Percentiles rank a stretch among this genome's conserved stretches.
Evolutionary conservation across 1,140 invertebrate genomes (phyloP).

Genomic region (Rhyacophila brunnea): DNA sequence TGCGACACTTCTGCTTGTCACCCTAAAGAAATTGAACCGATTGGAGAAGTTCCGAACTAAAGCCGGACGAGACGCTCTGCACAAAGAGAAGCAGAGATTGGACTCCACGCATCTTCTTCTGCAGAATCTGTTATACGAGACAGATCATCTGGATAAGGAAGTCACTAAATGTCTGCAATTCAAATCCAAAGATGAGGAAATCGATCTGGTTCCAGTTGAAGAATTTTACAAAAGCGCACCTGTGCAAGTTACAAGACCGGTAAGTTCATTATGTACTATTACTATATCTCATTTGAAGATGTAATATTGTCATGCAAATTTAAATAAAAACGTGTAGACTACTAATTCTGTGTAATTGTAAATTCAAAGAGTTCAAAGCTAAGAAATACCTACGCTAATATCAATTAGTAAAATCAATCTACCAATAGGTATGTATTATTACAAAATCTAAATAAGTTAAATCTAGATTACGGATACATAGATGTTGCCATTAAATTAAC

Average conservation of each 20-base stretch:
- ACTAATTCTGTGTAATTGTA: too few species aligned
- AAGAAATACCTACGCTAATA: too few species aligned
- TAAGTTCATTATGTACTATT: too few species aligned
- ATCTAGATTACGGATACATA: too few species aligned
- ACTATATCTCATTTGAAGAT: too few species aligned
- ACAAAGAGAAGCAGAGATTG: conserved; percentile 80
- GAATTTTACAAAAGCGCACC: conserved; percentile 86
- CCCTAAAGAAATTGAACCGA: conserved; percentile 87
- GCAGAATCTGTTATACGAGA: conserved; percentile 95
- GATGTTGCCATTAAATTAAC: too few species aligned
- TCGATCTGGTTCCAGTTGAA: conserved; percentile 81
- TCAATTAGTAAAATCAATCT: too few species aligned
- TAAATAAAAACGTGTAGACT: too few species aligned
- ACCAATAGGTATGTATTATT: too few species aligned
- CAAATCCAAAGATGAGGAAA: conserved; percentile 92
- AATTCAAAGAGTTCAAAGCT: too few species aligned
- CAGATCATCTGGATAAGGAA: conserved; percentile 90
- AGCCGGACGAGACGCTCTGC: conserved; percentile 73
- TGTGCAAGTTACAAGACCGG: conserved; percentile 65
- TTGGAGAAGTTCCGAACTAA: conserved; percentile 85
- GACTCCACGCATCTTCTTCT: conserved; percentile 87
- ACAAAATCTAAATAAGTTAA: too few species aligned
- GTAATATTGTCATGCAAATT: too few species aligned
- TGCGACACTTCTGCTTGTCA: conserved; percentile 71
- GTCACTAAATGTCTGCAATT: conserved; percentile 92